Base-by-base conservation (phyloP, 2,797 vertebrate species). In the Urosaurus nigricauda region DNA sequence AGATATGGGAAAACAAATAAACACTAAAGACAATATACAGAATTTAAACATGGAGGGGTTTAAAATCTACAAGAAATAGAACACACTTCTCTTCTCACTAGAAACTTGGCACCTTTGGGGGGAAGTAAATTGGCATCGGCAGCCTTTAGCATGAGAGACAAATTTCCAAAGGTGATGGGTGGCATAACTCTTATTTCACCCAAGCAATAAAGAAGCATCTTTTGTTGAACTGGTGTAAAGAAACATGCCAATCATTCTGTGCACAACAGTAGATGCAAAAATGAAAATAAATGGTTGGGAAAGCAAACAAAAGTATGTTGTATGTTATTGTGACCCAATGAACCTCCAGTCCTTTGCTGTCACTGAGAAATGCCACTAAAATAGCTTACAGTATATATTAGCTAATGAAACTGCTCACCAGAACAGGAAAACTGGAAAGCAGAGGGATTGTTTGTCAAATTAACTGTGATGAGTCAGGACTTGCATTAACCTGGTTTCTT, bases 1-100 rank as follows among this genome's bases (percentile, higher is more conserved):
- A 95, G 90, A 94, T 89, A 89, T 92, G 90, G 92, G 92, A 94
- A 93, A 93, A 94, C 93, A 96, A 88, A 94, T 94, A 95, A 87
- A 95, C 94, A 94, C 77, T 83, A 88, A 88, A 83, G 86, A 94
- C 89, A 89, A 77, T 95, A 86, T 90, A 68, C 29, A 86, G 78
- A 65, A 85, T 85, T 47, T 81, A 85, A 92, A 88, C 80, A 83
- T 78, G 84, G 43, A 75, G 35, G 26, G 68, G 92, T 17, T 43
- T 79, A 90, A 87, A 93, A 91, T 85, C 40, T 70, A 88, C 92
- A 93, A 93, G 87, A 13, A 71, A n/a, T 88, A 56, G 80, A 87
- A 63, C 12, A 0, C 86, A 89, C 87, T 85, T 90, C 94, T 88
- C 82, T 91, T 68, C 24, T 90, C 88, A 91, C 88, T 80, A 92